Conservation (phyloP, 2,888 invertebrate species). For the Agriopis aurantiaria region DNA sequence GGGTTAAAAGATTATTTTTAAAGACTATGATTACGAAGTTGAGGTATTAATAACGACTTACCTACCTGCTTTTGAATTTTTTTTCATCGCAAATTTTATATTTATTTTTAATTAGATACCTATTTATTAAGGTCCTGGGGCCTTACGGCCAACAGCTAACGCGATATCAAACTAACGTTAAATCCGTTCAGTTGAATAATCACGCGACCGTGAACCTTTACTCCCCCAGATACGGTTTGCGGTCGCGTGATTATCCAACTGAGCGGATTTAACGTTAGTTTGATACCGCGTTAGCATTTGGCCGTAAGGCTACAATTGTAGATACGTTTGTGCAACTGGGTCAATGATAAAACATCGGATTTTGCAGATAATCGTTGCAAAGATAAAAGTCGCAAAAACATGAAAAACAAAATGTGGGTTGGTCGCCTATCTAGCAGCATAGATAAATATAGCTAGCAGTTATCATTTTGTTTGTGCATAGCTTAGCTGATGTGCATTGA, state of each 20-base stretch:
- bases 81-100: background rate
- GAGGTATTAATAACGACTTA: background rate
- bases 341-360: slow-evolving; percentile 4
- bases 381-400: background rate
- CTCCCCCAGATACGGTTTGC: too few relatives aligned
- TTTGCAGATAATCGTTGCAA: slow-evolving; percentile 7
- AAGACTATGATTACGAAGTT: background rate
- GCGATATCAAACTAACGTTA: too few relatives aligned
- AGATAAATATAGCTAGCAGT: too few relatives aligned
- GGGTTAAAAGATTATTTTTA: background rate
- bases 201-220: too few relatives aligned
- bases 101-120: background rate
- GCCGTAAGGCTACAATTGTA: too few relatives aligned
- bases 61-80: slow-evolving; percentile 5
- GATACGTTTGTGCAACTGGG: slow-evolving; percentile 4
- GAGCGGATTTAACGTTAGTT: too few relatives aligned
- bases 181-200: too few relatives aligned
- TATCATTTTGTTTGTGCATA: background rate
- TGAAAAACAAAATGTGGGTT: background rate
- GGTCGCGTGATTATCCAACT: too few relatives aligned
- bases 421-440: background rate
- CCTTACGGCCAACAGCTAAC: too few relatives aligned
- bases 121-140: background rate
- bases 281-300: too few relatives aligned
- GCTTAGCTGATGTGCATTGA: slow-evolving; percentile 6